Evolutionary conservation across 1,140 invertebrate genomes (phyloP).

Genomic region (Listronotus oregonensis): DNA sequence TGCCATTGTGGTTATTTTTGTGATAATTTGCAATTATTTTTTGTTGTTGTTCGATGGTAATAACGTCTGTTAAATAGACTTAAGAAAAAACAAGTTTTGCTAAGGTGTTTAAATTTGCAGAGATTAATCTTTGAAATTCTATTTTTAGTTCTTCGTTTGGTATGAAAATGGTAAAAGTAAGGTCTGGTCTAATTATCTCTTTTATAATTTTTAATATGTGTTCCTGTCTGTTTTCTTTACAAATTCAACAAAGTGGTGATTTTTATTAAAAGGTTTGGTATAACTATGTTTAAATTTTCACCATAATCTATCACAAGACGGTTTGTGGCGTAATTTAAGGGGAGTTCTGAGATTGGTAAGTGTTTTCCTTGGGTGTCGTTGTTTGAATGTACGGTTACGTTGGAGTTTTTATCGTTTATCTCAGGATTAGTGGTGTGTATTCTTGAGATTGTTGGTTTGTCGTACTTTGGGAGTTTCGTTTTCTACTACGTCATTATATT

Average conservation of each 20-base stretch:
- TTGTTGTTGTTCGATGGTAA: constrained; percentile 11
- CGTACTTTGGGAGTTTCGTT: not conserved
- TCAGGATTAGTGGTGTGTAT: not conserved
- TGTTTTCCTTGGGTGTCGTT: constrained; percentile 7
- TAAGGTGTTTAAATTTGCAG: not conserved
- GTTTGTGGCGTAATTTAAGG: constrained; percentile 1
- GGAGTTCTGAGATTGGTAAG: constrained; percentile 8
- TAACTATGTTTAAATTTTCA: not conserved
- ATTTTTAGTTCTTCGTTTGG: constrained; percentile 12
- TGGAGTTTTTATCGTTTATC: not conserved
- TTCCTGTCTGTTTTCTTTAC: constrained; percentile 5
- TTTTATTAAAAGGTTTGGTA: constrained; percentile 13
- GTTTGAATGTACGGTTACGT: constrained; percentile 1
- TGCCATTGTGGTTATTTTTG: constrained; percentile 32
- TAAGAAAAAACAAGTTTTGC: constrained; percentile 9
- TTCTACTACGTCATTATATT: not conserved
- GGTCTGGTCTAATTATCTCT: constrained; percentile 10
- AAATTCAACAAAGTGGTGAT: constrained; percentile 8
- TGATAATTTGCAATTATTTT: constrained; percentile 26
- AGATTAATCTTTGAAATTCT: constrained; percentile 19
- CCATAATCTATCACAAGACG: constrained; percentile 7
- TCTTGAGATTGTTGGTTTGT: not conserved
- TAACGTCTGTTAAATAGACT: constrained; percentile 5
- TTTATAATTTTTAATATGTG: constrained; percentile 5
- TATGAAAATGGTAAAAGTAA: constrained; percentile 21